A percentile compares a stretch with the other conserved stretches of the same genome.
These are phyloP conservation scores for Microcebus tavaratra DNA, from an alignment of 2,113 vertebrate genomes.

Conservation along the genomic window DNA sequence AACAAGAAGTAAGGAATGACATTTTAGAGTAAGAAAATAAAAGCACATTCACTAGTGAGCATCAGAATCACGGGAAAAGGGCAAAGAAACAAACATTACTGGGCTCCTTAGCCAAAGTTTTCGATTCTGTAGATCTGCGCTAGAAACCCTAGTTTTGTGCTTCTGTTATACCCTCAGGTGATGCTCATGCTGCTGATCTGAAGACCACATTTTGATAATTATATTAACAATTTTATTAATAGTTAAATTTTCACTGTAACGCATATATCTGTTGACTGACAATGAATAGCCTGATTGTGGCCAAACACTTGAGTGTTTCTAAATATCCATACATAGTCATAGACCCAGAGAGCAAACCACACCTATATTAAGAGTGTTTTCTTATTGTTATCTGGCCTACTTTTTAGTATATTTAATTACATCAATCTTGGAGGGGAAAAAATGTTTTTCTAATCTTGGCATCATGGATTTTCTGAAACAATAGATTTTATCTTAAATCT, in stretches of 20 bases:
- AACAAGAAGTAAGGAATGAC: background rate
- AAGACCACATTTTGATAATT: background rate
- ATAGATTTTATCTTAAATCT: conserved; percentile 16
- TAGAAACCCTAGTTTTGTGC: background rate
- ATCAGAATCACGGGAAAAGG: background rate
- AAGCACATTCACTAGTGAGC: background rate
- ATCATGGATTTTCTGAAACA: conserved; percentile 19
- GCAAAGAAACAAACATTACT: background rate
- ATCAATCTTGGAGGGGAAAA: background rate
- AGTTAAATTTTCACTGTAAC: background rate
- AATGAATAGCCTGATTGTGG: background rate
- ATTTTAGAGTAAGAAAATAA: background rate
- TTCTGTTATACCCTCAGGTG: background rate
- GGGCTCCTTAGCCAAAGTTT: background rate
- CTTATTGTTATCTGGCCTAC: background rate
- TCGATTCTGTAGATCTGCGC: background rate
- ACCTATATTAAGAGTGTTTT: conserved; percentile 28
- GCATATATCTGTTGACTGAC: background rate
- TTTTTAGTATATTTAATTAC: conserved; percentile 39
- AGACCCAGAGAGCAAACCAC: background rate
- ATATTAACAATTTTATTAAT: background rate
- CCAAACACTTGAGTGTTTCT: background rate
- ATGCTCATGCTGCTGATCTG: background rate
- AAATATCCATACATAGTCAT: background rate
- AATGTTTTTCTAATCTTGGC: conserved; percentile 50